phyloP scores from a whole-genome alignment of 2,797 vertebrate species.

The Pelochelys cantorii region DNA sequence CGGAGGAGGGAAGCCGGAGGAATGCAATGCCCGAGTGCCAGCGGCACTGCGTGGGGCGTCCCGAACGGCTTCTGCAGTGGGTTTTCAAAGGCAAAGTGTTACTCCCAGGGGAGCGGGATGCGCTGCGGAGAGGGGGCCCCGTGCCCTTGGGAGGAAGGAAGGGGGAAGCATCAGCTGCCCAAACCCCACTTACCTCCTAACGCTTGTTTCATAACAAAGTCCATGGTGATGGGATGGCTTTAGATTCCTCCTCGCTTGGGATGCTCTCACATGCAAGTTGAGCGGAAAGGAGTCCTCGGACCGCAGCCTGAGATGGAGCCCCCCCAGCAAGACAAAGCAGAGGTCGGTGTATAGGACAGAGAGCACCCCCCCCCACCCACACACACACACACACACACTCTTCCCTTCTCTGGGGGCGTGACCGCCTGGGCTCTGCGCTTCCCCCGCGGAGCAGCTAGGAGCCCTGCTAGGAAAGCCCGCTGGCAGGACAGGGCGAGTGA shows the following conservation, averaged over 20 bases:
- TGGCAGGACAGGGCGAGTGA: too few species aligned
- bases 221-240: slow-evolving; percentile 92
- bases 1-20: not conserved
- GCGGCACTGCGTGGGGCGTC: not conserved
- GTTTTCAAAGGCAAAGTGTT: not conserved
- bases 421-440: too few species aligned
- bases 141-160: not conserved
- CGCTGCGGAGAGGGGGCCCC: not conserved
- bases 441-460: too few species aligned
- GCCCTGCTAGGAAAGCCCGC: too few species aligned
- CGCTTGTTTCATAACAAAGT: slow-evolving; percentile 98
- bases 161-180: not conserved
- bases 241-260: slow-evolving; percentile 82
- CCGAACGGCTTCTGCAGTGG: not conserved
- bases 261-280: slow-evolving; percentile 86
- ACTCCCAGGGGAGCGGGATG: not conserved
- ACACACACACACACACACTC: too few species aligned
- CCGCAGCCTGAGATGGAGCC: slow-evolving; percentile 26
- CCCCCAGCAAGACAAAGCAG: not conserved
- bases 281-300: slow-evolving; percentile 35
- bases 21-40: not conserved
- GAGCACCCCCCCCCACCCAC: too few species aligned
- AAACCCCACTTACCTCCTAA: slow-evolving; percentile 89
- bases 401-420: too few species aligned
- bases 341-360: not conserved